A percentile compares a stretch with the other conserved stretches of the same genome.
These are phyloP conservation scores for Lissocephala sabroskyi DNA, from an alignment of 2,888 invertebrate genomes.

Conservation along the genomic window DNA sequence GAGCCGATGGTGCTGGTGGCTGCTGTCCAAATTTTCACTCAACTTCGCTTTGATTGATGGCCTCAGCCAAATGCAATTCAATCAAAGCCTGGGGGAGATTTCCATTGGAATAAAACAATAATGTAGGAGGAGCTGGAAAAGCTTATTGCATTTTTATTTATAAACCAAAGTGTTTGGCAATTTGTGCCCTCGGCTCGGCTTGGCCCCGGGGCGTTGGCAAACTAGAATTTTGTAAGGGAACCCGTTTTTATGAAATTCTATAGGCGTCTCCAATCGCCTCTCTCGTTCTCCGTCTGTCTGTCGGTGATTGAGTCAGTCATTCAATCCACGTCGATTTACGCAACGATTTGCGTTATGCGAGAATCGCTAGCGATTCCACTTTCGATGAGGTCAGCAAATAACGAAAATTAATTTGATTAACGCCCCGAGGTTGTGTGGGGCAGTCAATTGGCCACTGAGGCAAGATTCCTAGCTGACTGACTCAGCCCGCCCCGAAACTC, in stretches of 20 bases:
- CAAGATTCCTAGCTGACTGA: constrained; percentile 28
- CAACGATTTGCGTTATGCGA: too few species aligned
- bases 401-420: constrained; percentile 48
- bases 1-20: too few species aligned
- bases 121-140: neutral
- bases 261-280: constrained; percentile 22
- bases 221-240: constrained; percentile 33
- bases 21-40: too few species aligned
- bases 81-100: too few species aligned
- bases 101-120: too few species aligned
- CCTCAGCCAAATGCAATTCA: too few species aligned
- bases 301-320: too few species aligned
- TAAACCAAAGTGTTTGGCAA: constrained; percentile 31
- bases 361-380: constrained; percentile 1
- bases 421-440: too few species aligned
- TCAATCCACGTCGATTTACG: too few species aligned
- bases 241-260: constrained; percentile 44
- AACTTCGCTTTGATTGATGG: too few species aligned
- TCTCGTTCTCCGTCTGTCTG: too few species aligned
- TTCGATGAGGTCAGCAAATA: constrained; percentile 43
- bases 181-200: neutral
- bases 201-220: neutral
- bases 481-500: too few species aligned
- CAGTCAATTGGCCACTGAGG: constrained; percentile 23
- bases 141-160: constrained; percentile 40